Evolutionary conservation across 2,113 vertebrate genomes (phyloP).

Genomic region (Cololabis saira): DNA sequence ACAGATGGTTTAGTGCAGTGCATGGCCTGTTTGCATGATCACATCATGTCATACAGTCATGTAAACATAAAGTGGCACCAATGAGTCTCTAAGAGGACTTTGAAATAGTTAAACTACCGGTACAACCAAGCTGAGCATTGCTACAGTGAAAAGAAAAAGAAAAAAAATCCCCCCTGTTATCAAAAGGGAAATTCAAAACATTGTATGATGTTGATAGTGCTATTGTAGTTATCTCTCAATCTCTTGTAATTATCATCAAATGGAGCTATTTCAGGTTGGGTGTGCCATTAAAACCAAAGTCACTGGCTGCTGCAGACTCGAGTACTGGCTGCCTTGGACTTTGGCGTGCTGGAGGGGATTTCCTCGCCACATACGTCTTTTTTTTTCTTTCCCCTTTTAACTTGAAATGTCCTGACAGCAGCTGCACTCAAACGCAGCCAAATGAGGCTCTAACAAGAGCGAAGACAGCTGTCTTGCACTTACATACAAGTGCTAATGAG

Average conservation of each 20-base stretch:
- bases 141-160: slow-evolving; percentile 16
- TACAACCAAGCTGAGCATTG: slow-evolving; percentile 7
- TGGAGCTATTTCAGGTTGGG: slow-evolving; percentile 50
- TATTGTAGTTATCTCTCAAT: slow-evolving; percentile 41
- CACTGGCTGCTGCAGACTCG: slow-evolving; percentile 57
- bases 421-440: slow-evolving; percentile 72
- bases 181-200: slow-evolving; percentile 55
- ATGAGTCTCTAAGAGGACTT: slow-evolving; percentile 18
- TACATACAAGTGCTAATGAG: slow-evolving; percentile 8
- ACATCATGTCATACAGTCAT: neutral
- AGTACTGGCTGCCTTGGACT: slow-evolving; percentile 69
- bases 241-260: slow-evolving; percentile 63
- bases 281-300: slow-evolving; percentile 58
- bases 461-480: slow-evolving; percentile 36
- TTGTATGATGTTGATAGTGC: slow-evolving; percentile 37
- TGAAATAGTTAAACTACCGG: slow-evolving; percentile 27
- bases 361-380: slow-evolving; percentile 78
- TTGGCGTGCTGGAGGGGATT: slow-evolving; percentile 82
- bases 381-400: slow-evolving; percentile 84
- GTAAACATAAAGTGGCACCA: slow-evolving; percentile 10
- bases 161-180: slow-evolving; percentile 29
- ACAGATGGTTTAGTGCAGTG: neutral
- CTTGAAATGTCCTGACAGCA: slow-evolving; percentile 78
- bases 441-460: slow-evolving; percentile 47
- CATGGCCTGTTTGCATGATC: slow-evolving; percentile 10